A percentile compares a stretch with the other conserved stretches of the same genome.
Conservation (phyloP, 2,797 vertebrate genomes). For the Artibeus lituratus region DNA sequence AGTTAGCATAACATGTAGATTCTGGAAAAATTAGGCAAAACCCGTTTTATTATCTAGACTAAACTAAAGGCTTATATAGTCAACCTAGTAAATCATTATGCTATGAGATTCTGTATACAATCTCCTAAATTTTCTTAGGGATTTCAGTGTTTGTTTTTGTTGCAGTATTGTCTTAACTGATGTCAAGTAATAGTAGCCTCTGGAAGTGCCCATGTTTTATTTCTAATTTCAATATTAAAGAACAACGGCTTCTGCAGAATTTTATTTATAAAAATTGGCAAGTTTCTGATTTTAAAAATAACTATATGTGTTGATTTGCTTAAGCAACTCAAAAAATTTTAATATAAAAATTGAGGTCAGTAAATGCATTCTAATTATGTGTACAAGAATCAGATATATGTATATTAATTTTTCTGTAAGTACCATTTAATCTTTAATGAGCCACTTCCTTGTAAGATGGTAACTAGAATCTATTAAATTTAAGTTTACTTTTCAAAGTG, state of each 20-base stretch:
- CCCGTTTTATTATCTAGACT: not conserved
- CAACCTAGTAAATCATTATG: not conserved
- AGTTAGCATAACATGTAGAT: not conserved
- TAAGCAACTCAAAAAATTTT: constrained; percentile 1
- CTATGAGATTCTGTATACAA: not conserved
- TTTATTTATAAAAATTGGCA: not conserved
- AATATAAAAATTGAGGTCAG: constrained; percentile 6
- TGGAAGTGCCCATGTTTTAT: constrained; percentile 11
- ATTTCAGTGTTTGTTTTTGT: constrained; percentile 37
- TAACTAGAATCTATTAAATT: not conserved
- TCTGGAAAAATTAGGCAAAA: not conserved
- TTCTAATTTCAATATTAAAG: constrained; percentile 37
- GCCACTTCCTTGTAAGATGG: not conserved
- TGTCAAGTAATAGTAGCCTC: constrained; percentile 18
- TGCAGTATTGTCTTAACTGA: constrained; percentile 36
- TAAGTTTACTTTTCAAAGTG: not conserved
- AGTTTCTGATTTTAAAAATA: not conserved
- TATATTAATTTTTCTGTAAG: not conserved
- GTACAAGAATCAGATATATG: not conserved
- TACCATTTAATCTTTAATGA: not conserved
- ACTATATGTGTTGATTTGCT: not conserved
- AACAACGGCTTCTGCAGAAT: not conserved
- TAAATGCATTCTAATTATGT: not conserved
- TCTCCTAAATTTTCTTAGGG: not conserved
- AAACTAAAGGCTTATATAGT: constrained; percentile 13